Base-by-base conservation (phyloP, 2,113 vertebrate species). In the Phoenicopterus ruber region DNA sequence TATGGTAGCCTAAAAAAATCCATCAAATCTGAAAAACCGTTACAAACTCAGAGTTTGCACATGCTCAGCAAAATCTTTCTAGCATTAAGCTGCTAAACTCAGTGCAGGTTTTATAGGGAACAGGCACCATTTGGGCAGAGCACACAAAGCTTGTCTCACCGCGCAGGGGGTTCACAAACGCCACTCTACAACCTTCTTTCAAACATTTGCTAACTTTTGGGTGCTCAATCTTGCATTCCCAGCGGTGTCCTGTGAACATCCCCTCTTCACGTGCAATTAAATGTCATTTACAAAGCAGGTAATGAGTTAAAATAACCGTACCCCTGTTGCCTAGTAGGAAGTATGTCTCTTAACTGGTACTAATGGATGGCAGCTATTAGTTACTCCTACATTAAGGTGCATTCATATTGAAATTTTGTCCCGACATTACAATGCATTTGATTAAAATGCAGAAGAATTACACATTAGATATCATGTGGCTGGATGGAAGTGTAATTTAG, bases 391-490 rank as follows among this genome's bases (percentile, higher is more conserved):
- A 96, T 93, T 96, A 97, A 96, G 94, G 90, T 97, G 73, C 86
- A 94, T 95, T 97, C 93, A 96, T 95, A 96, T 84, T 95, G 94
- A 93, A 97, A 93, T 95, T 91, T 94, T 87, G 69, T 61, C 66
- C 65, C 78, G 90, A 54, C 81, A 70, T 93, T 84, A 96, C 88
- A 94, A 94, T 89, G 74, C 59, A 83, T 96, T 95, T 97, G 89
- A 92, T 96, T 95, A 96, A 97, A 90, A 96, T 88, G 82, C 89
- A 96, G 85, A 95, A 89, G 79, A 92, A 95, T 95, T 97, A 81
- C 88, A 82, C 86, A 61, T 91, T 89, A 92, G 83, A 83, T 96
- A 88, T 86, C 93, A 85, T 84, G 88, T 89, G 70, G 82, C 90
- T 96, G 92, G 92, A 38, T 91, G 47, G 82, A 92, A 84, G 86